Base-by-base conservation (phyloP, 2,888 invertebrate genomes). In the Chymomyza caudatula region DNA sequence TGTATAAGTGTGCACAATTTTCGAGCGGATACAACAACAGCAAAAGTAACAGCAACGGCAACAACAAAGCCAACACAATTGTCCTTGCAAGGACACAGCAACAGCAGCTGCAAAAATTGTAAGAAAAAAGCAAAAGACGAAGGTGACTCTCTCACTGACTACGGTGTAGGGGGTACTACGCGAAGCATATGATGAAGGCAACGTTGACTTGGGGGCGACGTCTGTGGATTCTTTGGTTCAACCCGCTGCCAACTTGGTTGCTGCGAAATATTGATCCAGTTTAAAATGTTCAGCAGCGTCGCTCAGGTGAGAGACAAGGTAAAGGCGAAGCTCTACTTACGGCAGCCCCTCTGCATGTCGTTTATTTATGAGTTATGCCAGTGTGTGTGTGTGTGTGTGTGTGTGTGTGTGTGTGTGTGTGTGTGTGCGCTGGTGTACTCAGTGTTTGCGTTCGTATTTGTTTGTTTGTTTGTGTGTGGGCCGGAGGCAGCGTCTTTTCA, bases 11-110 rank as follows among this genome's bases (percentile, higher is more conserved):
- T 60, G 60, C 52, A 29, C 69, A 72, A 63, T 65, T 68, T 63
- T 58, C 63, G 65, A 60, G 61, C 63, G 61, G 62, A 63, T 37
- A 55, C 58, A 56, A 37, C 57, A 68, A 37, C 60, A 65, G 37
- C 43, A 52, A 57, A 4, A 49, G 51, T 15, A 60, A 29, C 60
- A 53, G 19, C 69, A 63, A 44, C 63, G n/a, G n/a, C n/a, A 56
- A 60, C 58, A 67, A 71, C 68, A 69, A 65, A 67, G 72, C 58
- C 63, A 62, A 62, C 63, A 67, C 70, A 73, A 73, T 76, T 85
- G 80, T 77, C 80, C 85, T 73, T 75, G 69, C 83, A 81, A 82
- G 83, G 79, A 85, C 85, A 77, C 69, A 67, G 42, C 58, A 22
- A 77, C 69, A 67, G 42, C 58, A 22, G 67, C 56, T 64, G 69